Conservation (phyloP, 2,888 invertebrate species). For the Eristalinus sepulchralis region DNA sequence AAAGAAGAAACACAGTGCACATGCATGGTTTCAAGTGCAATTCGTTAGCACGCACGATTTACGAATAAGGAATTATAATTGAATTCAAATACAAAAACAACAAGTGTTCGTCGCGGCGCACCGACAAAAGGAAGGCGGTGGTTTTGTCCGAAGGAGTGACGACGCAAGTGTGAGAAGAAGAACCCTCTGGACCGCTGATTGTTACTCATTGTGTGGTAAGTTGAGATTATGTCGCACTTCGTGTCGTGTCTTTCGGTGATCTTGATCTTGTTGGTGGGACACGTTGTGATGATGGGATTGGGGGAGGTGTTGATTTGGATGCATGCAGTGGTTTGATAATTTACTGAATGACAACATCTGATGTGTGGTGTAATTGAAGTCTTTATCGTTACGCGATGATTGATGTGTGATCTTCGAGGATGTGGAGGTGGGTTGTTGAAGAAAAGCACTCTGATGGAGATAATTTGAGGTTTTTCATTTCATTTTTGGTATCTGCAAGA, state of each 20-base stretch:
- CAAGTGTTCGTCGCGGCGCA: background rate
- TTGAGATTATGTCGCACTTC: constrained; percentile 16
- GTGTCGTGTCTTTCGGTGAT: background rate
- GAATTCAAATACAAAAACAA: constrained; percentile 45
- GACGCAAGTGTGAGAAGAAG: background rate
- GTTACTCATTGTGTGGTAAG: constrained; percentile 44
- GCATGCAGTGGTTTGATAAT: constrained; percentile 20
- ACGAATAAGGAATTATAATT: constrained; percentile 64
- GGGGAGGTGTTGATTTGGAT: constrained; percentile 37
- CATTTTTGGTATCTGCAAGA: too few species aligned
- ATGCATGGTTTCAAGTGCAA: constrained; percentile 65
- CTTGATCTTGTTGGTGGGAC: background rate
- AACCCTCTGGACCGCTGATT: constrained; percentile 32
- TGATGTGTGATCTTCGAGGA: background rate
- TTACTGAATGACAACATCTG: background rate
- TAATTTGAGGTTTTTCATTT: too few species aligned
- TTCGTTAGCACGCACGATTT: constrained; percentile 57
- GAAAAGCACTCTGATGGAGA: background rate
- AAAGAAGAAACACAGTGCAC: constrained; percentile 46
- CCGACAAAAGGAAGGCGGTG: background rate
- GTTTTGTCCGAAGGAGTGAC: background rate
- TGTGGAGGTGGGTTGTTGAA: background rate
- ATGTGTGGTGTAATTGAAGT: constrained; percentile 11
- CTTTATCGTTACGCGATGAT: background rate
- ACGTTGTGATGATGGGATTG: constrained; percentile 41